phyloP scores from a whole-genome alignment of 1,140 invertebrate genomes.

The Neodiprion virginianus region DNA sequence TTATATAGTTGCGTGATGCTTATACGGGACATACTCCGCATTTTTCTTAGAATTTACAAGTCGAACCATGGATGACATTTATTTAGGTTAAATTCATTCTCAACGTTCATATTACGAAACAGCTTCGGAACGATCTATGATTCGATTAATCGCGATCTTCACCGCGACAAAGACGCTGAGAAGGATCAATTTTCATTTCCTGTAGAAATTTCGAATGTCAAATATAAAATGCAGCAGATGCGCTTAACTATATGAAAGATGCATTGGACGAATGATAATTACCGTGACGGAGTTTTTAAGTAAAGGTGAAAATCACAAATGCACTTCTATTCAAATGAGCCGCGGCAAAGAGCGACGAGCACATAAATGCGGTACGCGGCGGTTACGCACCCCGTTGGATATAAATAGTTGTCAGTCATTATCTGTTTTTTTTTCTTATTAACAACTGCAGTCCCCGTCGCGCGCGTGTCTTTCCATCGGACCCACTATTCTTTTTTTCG shows the following conservation, averaged over 20 bases:
- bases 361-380: background rate
- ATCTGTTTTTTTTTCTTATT: slow-evolving; percentile 3
- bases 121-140: no score
- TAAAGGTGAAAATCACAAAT: background rate
- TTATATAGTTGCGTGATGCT: no score
- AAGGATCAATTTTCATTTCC: no score
- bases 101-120: no score
- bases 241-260: background rate
- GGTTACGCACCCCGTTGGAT: background rate
- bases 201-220: no score
- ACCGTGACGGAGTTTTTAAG: background rate
- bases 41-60: no score
- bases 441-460: slow-evolving; percentile 9
- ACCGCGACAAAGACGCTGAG: no score
- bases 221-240: no score
- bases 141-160: no score
- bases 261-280: background rate
- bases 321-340: background rate
- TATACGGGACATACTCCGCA: no score
- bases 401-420: slow-evolving; percentile 7
- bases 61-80: no score
- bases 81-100: no score
- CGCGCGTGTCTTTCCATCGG: slow-evolving; percentile 6
- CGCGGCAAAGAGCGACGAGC: background rate
- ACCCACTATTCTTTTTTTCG: slow-evolving; percentile 13